These are phyloP conservation scores for Thamnophis sirtalis DNA, from an alignment of 2,113 vertebrate genomes.

Conservation along the genomic window DNA sequence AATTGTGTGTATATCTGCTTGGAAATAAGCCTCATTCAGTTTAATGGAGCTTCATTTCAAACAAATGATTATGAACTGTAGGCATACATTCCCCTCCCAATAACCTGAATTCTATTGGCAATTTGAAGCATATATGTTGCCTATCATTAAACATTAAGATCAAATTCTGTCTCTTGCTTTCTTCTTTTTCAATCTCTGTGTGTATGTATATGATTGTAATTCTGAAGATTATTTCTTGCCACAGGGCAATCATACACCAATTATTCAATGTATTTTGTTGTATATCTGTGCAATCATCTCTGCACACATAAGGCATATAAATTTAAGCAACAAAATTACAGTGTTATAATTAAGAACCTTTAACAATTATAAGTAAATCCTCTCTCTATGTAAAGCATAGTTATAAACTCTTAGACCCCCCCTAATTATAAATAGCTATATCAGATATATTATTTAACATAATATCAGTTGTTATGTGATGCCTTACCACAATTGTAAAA, in stretches of 20 bases:
- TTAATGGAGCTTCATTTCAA: not conserved
- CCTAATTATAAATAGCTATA: constrained; percentile 44
- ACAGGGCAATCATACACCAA: not conserved
- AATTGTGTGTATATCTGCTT: not conserved
- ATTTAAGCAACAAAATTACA: not conserved
- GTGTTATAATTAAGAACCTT: not conserved
- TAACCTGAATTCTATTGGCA: not conserved
- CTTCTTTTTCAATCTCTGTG: not conserved
- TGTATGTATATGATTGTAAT: not conserved
- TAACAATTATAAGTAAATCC: not conserved
- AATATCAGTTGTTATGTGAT: constrained; percentile 33
- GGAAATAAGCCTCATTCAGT: not conserved
- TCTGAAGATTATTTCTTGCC: not conserved
- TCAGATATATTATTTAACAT: constrained; percentile 54
- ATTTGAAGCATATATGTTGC: not conserved
- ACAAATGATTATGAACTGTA: not conserved
- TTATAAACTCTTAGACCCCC: not conserved
- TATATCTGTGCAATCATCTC: not conserved
- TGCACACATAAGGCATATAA: not conserved
- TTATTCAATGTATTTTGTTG: not conserved
- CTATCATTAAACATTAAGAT: not conserved
- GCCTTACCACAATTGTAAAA: constrained; percentile 38
- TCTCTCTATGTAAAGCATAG: not conserved
- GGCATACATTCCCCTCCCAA: not conserved
- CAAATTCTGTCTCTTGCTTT: not conserved